phyloP scores from a whole-genome alignment of 1,140 invertebrate species.

The Drosophila bipectinata region DNA sequence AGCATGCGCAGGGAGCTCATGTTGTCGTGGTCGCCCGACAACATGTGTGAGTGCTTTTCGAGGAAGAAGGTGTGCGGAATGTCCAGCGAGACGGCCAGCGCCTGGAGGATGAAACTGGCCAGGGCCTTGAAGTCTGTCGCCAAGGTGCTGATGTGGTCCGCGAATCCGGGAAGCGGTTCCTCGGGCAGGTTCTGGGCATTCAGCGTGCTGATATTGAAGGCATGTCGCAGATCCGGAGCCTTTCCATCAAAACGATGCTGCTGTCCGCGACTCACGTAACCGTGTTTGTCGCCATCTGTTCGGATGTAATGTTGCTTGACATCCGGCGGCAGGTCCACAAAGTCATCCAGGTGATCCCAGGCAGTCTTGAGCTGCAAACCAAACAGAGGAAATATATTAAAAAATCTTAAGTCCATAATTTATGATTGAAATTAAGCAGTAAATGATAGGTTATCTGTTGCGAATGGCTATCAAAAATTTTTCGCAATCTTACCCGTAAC shows the following conservation, averaged over 20 bases:
- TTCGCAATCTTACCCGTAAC: neutral
- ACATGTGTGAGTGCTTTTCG: conserved; percentile 87
- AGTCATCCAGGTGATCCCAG: conserved; percentile 88
- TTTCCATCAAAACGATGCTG: conserved; percentile 86
- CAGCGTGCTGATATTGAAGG: conserved; percentile 87
- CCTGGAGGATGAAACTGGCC: conserved; percentile 87
- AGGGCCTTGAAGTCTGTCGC: conserved; percentile 88
- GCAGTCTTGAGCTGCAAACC: conserved; percentile 86
- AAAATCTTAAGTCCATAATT: conserved; percentile 22
- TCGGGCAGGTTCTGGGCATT: conserved; percentile 87
- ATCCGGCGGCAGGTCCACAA: conserved; percentile 87
- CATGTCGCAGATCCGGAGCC: conserved; percentile 87
- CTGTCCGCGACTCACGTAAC: conserved; percentile 86
- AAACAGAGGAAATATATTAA: conserved; percentile 7
- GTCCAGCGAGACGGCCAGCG: conserved; percentile 86
- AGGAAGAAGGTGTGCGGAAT: conserved; percentile 85
- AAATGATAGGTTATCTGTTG: conserved; percentile 3
- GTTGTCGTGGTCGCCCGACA: conserved; percentile 86
- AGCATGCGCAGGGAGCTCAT: conserved; percentile 88
- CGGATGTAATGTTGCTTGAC: conserved; percentile 86
- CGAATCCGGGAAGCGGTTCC: conserved; percentile 88
- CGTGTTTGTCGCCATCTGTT: conserved; percentile 86
- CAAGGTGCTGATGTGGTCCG: conserved; percentile 86
- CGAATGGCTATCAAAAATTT: neutral
- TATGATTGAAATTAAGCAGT: neutral